Percentiles rank a stretch among this genome's conserved stretches.
phyloP scores from a whole-genome alignment of 2,113 vertebrate genomes.

The Barnardius zonarius region DNA sequence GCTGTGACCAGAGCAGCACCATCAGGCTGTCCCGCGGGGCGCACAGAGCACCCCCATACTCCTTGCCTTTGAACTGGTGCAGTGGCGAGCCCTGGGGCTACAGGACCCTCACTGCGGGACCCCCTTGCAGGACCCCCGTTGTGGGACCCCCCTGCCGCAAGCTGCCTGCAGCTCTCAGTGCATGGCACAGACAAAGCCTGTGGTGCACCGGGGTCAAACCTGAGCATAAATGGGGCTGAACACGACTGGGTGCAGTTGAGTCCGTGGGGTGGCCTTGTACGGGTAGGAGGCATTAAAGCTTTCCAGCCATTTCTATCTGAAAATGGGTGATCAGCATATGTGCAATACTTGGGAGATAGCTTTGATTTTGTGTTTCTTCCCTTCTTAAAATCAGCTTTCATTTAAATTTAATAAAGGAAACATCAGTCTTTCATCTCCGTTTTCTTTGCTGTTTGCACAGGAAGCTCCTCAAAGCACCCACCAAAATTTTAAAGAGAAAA shows the following conservation, averaged over 20 bases:
- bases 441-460: not conserved
- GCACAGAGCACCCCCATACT: not conserved
- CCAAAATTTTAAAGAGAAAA: not conserved
- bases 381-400: constrained; percentile 32
- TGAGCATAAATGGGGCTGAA: fast-evolving
- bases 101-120: not conserved
- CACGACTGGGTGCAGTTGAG: fast-evolving
- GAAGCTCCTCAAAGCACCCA: not conserved
- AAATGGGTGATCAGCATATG: not conserved
- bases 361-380: constrained; percentile 1
- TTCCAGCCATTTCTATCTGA: not conserved
- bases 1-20: not conserved
- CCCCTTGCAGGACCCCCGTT: not conserved
- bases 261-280: fast-evolving
- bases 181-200: not conserved
- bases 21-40: fast-evolving
- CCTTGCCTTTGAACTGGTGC: fast-evolving
- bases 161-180: not conserved
- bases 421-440: constrained; percentile 6
- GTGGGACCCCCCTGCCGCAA: not conserved
- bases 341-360: not conserved
- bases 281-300: not conserved
- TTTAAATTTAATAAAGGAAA: constrained; percentile 49
- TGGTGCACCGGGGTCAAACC: fast-evolving
- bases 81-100: not conserved